Evolutionary conservation across 2,113 vertebrate genomes (phyloP).

Genomic region (Pomatorhinus ruficollis): DNA sequence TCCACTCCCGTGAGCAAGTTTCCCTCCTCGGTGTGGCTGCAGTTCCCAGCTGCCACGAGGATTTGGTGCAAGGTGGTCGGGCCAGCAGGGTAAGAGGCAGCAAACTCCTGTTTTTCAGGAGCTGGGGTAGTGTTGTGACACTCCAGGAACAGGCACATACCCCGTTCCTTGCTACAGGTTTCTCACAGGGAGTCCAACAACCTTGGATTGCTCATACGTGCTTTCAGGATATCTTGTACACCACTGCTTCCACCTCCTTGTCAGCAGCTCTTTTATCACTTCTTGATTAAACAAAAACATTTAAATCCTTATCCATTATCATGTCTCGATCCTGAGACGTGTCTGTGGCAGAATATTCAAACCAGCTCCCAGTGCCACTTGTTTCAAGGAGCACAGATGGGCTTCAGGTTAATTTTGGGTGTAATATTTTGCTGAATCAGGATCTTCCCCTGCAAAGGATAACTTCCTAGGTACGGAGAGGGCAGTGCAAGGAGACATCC

Average conservation of each 20-base stretch:
- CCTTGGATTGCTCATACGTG: fast-evolving
- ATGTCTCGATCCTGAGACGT: fast-evolving
- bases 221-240: background rate
- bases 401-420: background rate
- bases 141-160: too few relatives aligned
- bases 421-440: background rate
- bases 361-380: background rate
- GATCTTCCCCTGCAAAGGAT: background rate
- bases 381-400: background rate
- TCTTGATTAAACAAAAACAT: background rate
- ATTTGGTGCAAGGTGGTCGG: background rate
- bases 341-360: background rate
- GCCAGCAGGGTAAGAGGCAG: background rate
- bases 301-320: background rate
- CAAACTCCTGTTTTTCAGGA: background rate
- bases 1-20: background rate
- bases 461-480: background rate
- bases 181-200: background rate
- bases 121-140: background rate
- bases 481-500: background rate
- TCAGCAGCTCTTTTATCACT: background rate
- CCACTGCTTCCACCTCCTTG: background rate
- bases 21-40: background rate
- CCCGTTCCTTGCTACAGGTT: fast-evolving
- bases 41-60: background rate